A percentile compares a stretch with the other conserved stretches of the same genome.
Evolutionary conservation across 30 jellyfish, hydroid and myxozoan genomes (phyloP).

Genomic region (Pelagia noctiluca): DNA sequence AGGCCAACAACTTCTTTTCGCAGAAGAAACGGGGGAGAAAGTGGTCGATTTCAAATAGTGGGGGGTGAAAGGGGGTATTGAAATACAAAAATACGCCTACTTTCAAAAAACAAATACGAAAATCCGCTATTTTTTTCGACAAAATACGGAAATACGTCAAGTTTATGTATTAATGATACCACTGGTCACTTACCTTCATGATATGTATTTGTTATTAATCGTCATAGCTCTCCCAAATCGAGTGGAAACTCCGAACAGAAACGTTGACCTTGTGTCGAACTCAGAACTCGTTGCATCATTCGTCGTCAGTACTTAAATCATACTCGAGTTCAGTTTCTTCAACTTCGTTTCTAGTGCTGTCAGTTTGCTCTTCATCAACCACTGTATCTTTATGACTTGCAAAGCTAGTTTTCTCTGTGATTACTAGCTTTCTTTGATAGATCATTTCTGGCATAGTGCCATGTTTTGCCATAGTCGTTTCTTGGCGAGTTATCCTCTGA

Average conservation of each 20-base stretch:
- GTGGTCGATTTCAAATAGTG: too few species aligned
- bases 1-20: too few species aligned
- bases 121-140: constrained; percentile 1
- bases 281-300: constrained; percentile 25
- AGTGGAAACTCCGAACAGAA: constrained; percentile 38
- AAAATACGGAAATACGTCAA: too few species aligned
- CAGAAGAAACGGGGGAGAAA: too few species aligned
- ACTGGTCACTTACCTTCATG: constrained; percentile 31
- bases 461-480: constrained; percentile 18
- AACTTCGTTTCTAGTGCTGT: constrained; percentile 45
- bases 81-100: too few species aligned
- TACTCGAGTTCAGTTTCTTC: constrained; percentile 55
- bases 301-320: constrained; percentile 26
- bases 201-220: constrained; percentile 24
- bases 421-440: constrained; percentile 46
- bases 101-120: constrained; percentile 8
- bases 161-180: too few species aligned
- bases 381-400: constrained; percentile 46
- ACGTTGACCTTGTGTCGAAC: constrained; percentile 9
- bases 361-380: constrained; percentile 34
- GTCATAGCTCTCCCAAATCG: constrained; percentile 31
- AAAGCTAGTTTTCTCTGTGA: constrained; percentile 10
- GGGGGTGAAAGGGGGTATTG: too few species aligned
- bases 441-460: constrained; percentile 62
- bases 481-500: constrained; percentile 20